Conservation (phyloP, 2,888 invertebrate species). For the Syrista parreyssii region DNA sequence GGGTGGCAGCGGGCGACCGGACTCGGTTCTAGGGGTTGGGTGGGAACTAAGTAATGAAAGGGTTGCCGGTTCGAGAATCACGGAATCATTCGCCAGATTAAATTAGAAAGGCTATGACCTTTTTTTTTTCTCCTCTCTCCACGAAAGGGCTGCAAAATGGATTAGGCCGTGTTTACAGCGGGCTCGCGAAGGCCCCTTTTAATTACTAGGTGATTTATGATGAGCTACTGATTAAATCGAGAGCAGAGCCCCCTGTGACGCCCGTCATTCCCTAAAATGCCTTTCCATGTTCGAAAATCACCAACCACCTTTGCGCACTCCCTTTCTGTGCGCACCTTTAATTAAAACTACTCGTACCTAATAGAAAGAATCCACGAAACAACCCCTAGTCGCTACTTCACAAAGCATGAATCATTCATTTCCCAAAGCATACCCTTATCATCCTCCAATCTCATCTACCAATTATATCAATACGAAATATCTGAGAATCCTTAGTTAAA, state of each 20-base stretch:
- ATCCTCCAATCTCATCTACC: not conserved
- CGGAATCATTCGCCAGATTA: slow-evolving; percentile 66
- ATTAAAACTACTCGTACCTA: not conserved
- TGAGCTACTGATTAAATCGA: slow-evolving; percentile 33
- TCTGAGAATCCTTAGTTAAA: not conserved
- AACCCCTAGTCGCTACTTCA: not conserved
- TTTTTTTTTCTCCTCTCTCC: slow-evolving; percentile 35
- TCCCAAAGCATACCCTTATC: not conserved
- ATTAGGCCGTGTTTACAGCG: slow-evolving; percentile 51
- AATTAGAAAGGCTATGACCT: slow-evolving; percentile 65
- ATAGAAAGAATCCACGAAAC: not conserved
- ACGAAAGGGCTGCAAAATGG: slow-evolving; percentile 42
- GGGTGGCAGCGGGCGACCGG: slow-evolving; percentile 35
- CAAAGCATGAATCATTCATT: not conserved
- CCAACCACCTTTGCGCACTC: not conserved
- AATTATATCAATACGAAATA: not conserved
- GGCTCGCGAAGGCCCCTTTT: slow-evolving; percentile 47
- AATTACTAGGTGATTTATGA: slow-evolving; percentile 57
- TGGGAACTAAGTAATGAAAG: slow-evolving; percentile 65
- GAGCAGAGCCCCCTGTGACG: not conserved
- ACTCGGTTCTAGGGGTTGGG: slow-evolving; percentile 27
- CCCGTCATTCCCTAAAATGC: slow-evolving; percentile 4
- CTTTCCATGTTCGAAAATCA: slow-evolving; percentile 3
- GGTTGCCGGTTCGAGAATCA: slow-evolving; percentile 64
- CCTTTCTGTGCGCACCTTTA: not conserved